Percentiles rank a stretch among this genome's conserved stretches.
phyloP scores from a whole-genome alignment of 2,888 invertebrate genomes.

The Lysandra coridon region DNA sequence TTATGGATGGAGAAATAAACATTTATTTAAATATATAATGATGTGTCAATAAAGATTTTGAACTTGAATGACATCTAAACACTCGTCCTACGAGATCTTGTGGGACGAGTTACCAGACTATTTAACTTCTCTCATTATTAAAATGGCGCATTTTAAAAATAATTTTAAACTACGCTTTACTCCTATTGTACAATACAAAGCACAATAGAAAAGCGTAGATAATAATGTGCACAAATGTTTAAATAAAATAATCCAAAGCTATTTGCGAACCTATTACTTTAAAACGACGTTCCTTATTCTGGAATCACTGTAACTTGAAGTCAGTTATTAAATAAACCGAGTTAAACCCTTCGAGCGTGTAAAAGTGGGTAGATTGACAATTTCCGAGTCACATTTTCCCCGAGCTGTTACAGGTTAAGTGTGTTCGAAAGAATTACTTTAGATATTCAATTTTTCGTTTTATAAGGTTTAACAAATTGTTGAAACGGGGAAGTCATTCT shows the following conservation, averaged over 20 bases:
- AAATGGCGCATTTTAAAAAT: too few species aligned
- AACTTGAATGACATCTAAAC: too few species aligned
- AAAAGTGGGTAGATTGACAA: slow-evolving; percentile 29
- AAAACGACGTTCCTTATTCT: neutral
- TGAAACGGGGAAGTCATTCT: neutral
- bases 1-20: too few species aligned
- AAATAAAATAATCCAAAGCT: neutral
- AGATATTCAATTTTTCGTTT: slow-evolving; percentile 16
- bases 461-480: neutral
- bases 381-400: slow-evolving; percentile 22
- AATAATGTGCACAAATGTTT: neutral
- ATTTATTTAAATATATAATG: too few species aligned
- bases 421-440: slow-evolving; percentile 20
- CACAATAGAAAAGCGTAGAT: neutral
- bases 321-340: slow-evolving; percentile 15
- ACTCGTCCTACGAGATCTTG: too few species aligned
- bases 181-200: neutral
- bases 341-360: slow-evolving; percentile 12
- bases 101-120: too few species aligned
- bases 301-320: neutral
- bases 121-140: too few species aligned
- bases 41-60: too few species aligned
- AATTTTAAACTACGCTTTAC: too few species aligned
- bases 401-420: slow-evolving; percentile 23
- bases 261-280: slow-evolving; percentile 9